Conservation (phyloP, 2,113 vertebrate genomes). For the Mobula hypostoma region DNA sequence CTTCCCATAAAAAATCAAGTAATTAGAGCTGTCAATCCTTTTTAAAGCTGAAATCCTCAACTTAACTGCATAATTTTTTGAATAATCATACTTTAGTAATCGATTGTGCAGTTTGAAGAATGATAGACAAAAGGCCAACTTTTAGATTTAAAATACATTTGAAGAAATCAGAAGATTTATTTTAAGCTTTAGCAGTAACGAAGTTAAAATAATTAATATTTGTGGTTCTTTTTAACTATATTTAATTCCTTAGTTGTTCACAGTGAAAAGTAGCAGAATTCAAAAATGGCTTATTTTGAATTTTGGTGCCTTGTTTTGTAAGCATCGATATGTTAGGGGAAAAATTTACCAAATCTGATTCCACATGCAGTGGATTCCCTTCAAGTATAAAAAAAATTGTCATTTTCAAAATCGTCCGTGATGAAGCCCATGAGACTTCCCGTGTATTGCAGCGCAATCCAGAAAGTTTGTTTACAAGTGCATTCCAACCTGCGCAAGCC, state of each 20-base stretch:
- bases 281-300: background rate
- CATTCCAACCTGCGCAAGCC: background rate
- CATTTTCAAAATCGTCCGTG: background rate
- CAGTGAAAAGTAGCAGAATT: background rate
- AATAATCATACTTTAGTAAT: background rate
- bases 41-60: background rate
- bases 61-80: background rate
- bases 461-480: background rate
- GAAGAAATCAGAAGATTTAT: background rate
- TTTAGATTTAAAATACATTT: background rate
- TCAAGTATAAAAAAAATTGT: background rate
- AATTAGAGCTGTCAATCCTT: background rate
- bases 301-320: background rate
- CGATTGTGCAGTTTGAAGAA: background rate
- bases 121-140: background rate
- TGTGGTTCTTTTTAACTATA: background rate
- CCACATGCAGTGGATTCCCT: background rate
- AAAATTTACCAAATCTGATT: no score
- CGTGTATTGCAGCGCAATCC: background rate
- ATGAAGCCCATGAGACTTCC: background rate
- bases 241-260: background rate
- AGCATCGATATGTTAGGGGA: background rate
- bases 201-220: background rate
- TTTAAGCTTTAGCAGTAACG: background rate
- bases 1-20: background rate